These are phyloP conservation scores for Himalopsyche kuldschensis DNA, from an alignment of 2,888 invertebrate species.

Conservation along the genomic window DNA sequence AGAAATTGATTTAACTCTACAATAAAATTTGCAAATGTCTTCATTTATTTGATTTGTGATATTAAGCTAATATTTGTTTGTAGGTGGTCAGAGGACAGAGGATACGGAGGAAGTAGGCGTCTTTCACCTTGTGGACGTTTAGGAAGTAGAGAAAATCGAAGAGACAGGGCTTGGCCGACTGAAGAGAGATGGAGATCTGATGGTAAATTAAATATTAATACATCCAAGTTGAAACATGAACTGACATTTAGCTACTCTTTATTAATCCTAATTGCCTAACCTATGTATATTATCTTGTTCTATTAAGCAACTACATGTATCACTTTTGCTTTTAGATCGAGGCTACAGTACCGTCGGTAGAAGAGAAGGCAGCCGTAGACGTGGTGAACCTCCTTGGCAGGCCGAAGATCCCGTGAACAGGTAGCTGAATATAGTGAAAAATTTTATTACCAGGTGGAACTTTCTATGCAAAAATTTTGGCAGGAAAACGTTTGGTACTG, in stretches of 20 bases:
- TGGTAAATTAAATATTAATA: conserved; percentile 21
- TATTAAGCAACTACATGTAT: neutral
- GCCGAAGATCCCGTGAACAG: conserved; percentile 52
- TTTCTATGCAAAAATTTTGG: too few species aligned
- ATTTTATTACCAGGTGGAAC: too few species aligned
- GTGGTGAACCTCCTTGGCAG: conserved; percentile 64
- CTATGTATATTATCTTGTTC: too few species aligned
- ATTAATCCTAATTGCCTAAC: too few species aligned
- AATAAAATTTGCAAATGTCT: neutral
- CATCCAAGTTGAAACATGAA: too few species aligned
- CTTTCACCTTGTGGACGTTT: conserved; percentile 25
- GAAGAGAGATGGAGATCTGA: conserved; percentile 34
- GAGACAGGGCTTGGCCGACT: conserved; percentile 33
- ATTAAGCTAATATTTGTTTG: neutral
- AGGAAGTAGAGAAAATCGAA: conserved; percentile 30
- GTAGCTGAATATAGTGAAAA: neutral
- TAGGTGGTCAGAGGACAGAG: conserved; percentile 48
- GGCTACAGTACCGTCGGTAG: conserved; percentile 58
- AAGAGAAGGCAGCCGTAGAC: conserved; percentile 55
- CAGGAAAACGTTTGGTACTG: too few species aligned
- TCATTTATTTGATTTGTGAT: neutral
- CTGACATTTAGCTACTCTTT: neutral
- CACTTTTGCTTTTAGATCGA: conserved; percentile 45
- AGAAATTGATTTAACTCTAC: too few species aligned
- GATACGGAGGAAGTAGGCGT: conserved; percentile 22